Conservation (phyloP, 92 coral and sea anemone species). For the Blastomussa wellsi region DNA sequence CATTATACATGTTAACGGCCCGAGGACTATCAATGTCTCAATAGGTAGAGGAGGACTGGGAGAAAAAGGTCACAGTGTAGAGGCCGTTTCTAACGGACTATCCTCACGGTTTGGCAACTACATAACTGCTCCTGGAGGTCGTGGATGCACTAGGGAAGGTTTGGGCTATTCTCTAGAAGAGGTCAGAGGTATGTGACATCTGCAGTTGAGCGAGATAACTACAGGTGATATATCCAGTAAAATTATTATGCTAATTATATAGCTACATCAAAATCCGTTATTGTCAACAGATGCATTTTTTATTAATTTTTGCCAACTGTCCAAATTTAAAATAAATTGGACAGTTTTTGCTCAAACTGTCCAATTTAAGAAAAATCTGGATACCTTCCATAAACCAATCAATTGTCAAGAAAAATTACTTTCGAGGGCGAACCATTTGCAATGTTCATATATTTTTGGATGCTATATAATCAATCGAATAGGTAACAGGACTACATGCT, state of each 20-base stretch:
- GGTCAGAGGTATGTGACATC: conserved; percentile 26
- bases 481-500: too few species aligned
- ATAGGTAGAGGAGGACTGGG: conserved; percentile 58
- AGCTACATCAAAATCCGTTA: too few species aligned
- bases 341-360: too few species aligned
- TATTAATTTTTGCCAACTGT: too few species aligned
- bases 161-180: neutral
- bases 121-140: conserved; percentile 28
- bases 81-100: conserved; percentile 16
- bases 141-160: conserved; percentile 13
- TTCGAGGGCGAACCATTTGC: too few species aligned
- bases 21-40: conserved; percentile 30
- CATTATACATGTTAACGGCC: conserved; percentile 20
- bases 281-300: too few species aligned
- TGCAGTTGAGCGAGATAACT: neutral
- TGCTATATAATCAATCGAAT: too few species aligned
- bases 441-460: too few species aligned
- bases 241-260: neutral
- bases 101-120: conserved; percentile 28
- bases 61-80: conserved; percentile 22
- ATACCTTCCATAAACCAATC: too few species aligned
- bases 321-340: too few species aligned
- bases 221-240: conserved; percentile 17
- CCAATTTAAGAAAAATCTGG: too few species aligned
- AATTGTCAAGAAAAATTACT: too few species aligned